Conservation (phyloP, 2,888 invertebrate species). For the Rhingia campestris region DNA sequence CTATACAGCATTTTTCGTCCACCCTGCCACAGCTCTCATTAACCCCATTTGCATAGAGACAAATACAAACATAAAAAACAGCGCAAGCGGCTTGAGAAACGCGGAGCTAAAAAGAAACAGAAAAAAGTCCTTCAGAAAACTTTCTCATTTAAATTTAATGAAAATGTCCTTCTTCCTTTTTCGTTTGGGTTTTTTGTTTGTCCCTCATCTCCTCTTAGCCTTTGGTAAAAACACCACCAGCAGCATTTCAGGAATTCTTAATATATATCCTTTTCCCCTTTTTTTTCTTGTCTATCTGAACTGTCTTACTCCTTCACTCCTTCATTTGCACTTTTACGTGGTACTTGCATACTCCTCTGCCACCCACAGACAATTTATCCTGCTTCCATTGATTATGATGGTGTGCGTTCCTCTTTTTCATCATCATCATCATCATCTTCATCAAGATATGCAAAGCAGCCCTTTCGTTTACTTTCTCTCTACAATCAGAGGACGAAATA, state of each 20-base stretch:
- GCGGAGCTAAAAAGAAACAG: conserved; percentile 33
- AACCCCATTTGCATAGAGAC: conserved; percentile 72
- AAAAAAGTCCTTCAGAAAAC: conserved; percentile 63
- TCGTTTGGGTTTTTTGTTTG: conserved; percentile 47
- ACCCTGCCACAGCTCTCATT: conserved; percentile 49
- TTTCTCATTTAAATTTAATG: conserved; percentile 74
- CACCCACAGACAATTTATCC: conserved; percentile 59
- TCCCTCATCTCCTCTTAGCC: conserved; percentile 41
- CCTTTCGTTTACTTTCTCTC: conserved; percentile 74
- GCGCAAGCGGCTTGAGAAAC: conserved; percentile 70
- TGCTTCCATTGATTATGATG: conserved; percentile 71
- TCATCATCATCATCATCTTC: conserved; percentile 62
- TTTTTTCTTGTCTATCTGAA: conserved; percentile 57
- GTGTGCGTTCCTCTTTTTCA: conserved; percentile 65
- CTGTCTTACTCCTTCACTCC: conserved; percentile 70
- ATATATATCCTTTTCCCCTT: conserved; percentile 67
- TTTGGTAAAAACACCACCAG: conserved; percentile 59
- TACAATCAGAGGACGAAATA: conserved; percentile 69
- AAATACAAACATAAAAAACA: conserved; percentile 53
- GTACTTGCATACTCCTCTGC: conserved; percentile 18
- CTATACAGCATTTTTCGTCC: conserved; percentile 17
- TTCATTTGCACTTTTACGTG: conserved; percentile 71
- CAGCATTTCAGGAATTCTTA: conserved; percentile 70
- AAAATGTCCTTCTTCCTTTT: conserved; percentile 74
- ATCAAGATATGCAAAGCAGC: conserved; percentile 74